Conservation (phyloP, 1,140 invertebrate genomes). For the Drosophila eugracilis region DNA sequence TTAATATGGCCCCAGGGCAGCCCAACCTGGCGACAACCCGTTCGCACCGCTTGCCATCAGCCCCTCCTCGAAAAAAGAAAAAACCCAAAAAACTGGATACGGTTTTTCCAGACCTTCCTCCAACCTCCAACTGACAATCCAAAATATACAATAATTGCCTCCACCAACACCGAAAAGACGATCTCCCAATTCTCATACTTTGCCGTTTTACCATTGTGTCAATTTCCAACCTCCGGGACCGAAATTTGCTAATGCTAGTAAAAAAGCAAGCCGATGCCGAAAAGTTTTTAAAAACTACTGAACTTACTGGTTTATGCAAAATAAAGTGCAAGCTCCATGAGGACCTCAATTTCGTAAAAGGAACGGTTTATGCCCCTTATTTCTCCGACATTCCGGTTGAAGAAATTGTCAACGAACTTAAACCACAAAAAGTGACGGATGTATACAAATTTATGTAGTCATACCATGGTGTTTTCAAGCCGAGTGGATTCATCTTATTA, state of each 20-base stretch:
- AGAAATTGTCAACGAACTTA: conserved; percentile 13
- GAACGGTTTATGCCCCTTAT: neutral
- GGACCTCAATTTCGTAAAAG: conserved; percentile 1
- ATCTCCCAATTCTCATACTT: conserved; percentile 11
- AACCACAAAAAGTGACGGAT: conserved; percentile 5
- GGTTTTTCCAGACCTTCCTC: too few species aligned
- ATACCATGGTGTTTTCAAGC: neutral
- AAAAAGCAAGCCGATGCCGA: neutral
- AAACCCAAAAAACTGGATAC: too few species aligned
- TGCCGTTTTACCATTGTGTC: neutral
- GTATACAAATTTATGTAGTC: conserved; percentile 7
- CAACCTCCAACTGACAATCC: neutral
- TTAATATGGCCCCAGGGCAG: too few species aligned
- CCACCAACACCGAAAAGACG: neutral
- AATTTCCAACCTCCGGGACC: too few species aligned
- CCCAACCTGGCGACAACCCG: too few species aligned
- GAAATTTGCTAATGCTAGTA: too few species aligned
- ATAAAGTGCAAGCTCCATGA: neutral
- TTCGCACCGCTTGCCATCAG: too few species aligned
- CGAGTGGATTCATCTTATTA: conserved; percentile 1
- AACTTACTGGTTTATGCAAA: conserved; percentile 1
- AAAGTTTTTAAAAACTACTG: neutral
- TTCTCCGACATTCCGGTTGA: neutral
- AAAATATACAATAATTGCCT: neutral
- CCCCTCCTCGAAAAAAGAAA: too few species aligned